Conservation (phyloP, 92 coral and sea anemone genomes). For the Siderastrea siderea region DNA sequence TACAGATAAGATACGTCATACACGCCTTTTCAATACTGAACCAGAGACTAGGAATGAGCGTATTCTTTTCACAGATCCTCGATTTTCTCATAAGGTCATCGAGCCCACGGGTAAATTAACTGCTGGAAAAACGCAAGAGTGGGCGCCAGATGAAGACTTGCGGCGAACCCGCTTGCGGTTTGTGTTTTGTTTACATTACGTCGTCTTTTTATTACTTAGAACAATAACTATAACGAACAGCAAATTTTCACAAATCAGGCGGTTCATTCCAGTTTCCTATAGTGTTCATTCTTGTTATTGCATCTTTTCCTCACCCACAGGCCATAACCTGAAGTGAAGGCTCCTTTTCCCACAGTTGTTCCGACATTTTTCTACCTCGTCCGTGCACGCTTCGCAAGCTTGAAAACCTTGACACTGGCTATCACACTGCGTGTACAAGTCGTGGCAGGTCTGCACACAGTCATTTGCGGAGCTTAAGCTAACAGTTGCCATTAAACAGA, state of each 20-base stretch:
- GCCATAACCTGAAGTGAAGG: slow-evolving; percentile 21
- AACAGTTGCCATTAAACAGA: neutral
- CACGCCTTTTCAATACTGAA: no score
- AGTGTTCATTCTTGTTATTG: no score
- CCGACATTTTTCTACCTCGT: neutral
- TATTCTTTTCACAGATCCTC: no score
- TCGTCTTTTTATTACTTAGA: no score
- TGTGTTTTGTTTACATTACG: no score
- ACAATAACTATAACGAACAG: neutral
- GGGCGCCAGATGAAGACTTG: no score
- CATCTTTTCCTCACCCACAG: neutral
- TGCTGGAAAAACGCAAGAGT: no score
- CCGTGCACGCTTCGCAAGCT: neutral
- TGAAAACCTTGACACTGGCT: neutral
- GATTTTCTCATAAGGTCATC: no score
- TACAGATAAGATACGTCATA: no score
- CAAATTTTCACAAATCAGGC: neutral
- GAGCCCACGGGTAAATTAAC: no score
- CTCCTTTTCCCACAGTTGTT: slow-evolving; percentile 8
- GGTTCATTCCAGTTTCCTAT: neutral
- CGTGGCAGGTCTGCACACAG: neutral
- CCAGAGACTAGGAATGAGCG: no score
- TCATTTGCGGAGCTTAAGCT: neutral
- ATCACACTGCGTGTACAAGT: neutral
- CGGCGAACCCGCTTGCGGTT: no score